These are phyloP conservation scores for Charanyca ferruginea DNA, from an alignment of 2,888 invertebrate genomes.

Conservation along the genomic window DNA sequence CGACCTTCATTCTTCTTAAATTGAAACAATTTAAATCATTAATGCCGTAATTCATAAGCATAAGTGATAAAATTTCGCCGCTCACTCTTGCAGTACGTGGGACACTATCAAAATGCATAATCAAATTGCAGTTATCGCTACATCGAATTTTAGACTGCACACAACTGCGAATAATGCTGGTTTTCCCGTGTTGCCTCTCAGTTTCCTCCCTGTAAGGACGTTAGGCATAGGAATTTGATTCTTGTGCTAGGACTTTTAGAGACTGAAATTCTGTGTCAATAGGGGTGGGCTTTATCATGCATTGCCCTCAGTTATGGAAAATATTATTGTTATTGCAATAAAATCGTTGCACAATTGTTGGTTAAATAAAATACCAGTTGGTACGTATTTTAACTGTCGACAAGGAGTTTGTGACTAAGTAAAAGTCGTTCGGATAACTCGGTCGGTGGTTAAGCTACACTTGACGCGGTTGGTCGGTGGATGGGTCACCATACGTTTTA, in stretches of 20 bases:
- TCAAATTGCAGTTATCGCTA: slow-evolving; percentile 26
- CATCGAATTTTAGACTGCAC: slow-evolving; percentile 19
- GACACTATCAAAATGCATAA: slow-evolving; percentile 23
- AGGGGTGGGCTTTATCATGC: slow-evolving; percentile 38
- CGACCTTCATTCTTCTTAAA: neutral
- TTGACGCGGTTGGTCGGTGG: too few species aligned
- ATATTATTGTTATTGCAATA: slow-evolving; percentile 39
- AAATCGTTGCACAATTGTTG: slow-evolving; percentile 14
- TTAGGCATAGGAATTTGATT: slow-evolving; percentile 8
- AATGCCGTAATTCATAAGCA: slow-evolving; percentile 23
- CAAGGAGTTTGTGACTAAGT: too few species aligned
- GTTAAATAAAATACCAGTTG: neutral
- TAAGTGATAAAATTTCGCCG: neutral
- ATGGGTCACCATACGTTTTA: too few species aligned
- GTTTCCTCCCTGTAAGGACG: neutral
- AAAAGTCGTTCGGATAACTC: too few species aligned
- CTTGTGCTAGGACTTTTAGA: neutral
- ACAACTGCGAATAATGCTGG: fast-evolving
- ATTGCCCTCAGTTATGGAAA: slow-evolving; percentile 46
- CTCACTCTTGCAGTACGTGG: slow-evolving; percentile 32
- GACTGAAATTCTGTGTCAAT: slow-evolving; percentile 9
- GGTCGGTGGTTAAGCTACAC: too few species aligned
- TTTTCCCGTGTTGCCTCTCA: neutral
- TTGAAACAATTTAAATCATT: neutral
- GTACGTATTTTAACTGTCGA: neutral